phyloP scores from a whole-genome alignment of 2,113 vertebrate species.

The Gyps fulvus region DNA sequence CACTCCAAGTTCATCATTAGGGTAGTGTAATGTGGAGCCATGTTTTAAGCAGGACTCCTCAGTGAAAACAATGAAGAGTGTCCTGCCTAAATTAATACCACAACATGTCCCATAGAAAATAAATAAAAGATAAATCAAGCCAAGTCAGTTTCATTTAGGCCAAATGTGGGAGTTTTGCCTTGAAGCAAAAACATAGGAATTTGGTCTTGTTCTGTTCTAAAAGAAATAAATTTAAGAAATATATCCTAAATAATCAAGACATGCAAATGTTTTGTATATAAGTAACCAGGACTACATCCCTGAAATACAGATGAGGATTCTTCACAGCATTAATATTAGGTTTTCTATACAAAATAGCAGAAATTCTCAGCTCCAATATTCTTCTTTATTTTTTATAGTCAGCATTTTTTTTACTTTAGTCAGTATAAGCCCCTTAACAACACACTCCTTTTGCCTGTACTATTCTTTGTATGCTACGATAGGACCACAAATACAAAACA shows the following conservation, averaged over 20 bases:
- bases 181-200: constrained; percentile 5
- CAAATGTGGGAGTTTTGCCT: constrained; percentile 21
- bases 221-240: not conserved
- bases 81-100: constrained; percentile 34
- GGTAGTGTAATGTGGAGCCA: not conserved
- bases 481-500: not conserved
- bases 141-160: not conserved
- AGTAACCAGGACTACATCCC: not conserved
- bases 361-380: not conserved
- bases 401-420: not conserved
- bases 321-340: not conserved
- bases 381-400: not conserved
- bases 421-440: not conserved
- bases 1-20: not conserved
- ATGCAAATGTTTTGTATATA: not conserved
- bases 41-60: not conserved
- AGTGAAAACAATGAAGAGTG: not conserved
- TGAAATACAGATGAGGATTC: not conserved
- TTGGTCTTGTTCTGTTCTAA: not conserved
- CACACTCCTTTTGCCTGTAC: not conserved
- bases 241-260: not conserved
- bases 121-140: constrained; percentile 10
- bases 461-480: not conserved
- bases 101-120: not conserved
- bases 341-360: not conserved